phyloP scores from a whole-genome alignment of 64 coral and sea anemone species.

The Hydrozoanthus tunicans region DNA sequence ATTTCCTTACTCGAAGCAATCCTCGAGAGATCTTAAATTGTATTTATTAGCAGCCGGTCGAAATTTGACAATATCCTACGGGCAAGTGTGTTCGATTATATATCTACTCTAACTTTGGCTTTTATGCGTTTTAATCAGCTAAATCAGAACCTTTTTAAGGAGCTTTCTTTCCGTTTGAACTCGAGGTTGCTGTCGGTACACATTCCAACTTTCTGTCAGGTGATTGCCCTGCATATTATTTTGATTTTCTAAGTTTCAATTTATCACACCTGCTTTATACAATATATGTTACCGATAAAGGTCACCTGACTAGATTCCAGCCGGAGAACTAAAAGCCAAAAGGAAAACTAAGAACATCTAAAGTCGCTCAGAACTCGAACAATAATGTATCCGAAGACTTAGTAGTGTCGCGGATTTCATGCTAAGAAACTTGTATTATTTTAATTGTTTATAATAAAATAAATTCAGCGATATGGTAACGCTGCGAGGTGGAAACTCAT shows the following conservation, averaged over 20 bases:
- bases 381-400: neutral
- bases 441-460: conserved; percentile 15
- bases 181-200: neutral
- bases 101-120: neutral
- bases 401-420: neutral
- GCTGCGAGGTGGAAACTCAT: neutral
- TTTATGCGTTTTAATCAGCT: neutral
- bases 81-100: neutral
- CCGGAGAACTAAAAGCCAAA: neutral
- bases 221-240: conserved; percentile 40
- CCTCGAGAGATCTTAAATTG: conserved; percentile 39
- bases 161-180: neutral
- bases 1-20: conserved; percentile 23
- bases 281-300: neutral
- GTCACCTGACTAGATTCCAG: neutral
- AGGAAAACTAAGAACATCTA: neutral
- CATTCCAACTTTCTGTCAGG: conserved; percentile 8
- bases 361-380: neutral
- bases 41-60: conserved; percentile 45
- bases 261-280: conserved; percentile 44
- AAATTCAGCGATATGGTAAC: neutral
- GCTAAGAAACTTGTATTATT: neutral
- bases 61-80: conserved; percentile 20
- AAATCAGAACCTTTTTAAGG: neutral
- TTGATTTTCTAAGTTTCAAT: conserved; percentile 19